phyloP scores from a whole-genome alignment of 2,888 invertebrate genomes.

The Lamellibrachia columna region DNA sequence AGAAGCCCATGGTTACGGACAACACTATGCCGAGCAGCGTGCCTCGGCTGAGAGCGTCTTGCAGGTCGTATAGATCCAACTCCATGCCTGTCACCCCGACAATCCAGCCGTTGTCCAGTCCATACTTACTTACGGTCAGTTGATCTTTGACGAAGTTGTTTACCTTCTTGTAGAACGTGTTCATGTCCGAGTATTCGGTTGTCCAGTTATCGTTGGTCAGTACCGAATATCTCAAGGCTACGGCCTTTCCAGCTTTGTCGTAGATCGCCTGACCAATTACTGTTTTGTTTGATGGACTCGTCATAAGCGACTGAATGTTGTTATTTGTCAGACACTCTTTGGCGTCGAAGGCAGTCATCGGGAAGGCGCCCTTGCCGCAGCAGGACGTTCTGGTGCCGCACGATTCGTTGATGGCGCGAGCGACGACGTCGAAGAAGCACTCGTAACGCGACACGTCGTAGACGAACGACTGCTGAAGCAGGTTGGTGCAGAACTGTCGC shows the following conservation, averaged over 20 bases:
- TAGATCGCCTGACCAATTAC: conserved; percentile 19
- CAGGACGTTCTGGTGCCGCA: neutral
- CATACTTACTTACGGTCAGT: neutral
- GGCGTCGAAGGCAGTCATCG: neutral
- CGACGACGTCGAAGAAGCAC: conserved; percentile 26
- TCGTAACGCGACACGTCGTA: neutral
- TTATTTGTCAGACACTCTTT: neutral
- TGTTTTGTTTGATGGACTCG: neutral
- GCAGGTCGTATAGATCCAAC: conserved; percentile 17
- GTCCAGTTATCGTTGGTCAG: conserved; percentile 23
- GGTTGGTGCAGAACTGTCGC: conserved; percentile 76
- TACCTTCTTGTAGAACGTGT: conserved; percentile 7
- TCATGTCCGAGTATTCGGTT: conserved; percentile 17
- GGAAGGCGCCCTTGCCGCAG: neutral
- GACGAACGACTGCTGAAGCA: conserved; percentile 18
- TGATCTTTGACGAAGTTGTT: neutral
- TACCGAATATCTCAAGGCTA: conserved; percentile 8
- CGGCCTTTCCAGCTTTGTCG: neutral
- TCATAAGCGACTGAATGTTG: neutral
- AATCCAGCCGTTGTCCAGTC: conserved; percentile 23
- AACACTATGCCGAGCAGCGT: conserved; percentile 83
- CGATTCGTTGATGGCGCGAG: neutral
- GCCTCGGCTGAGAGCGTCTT: conserved; percentile 66
- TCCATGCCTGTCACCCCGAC: conserved; percentile 16
- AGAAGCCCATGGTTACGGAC: conserved; percentile 80